A percentile compares a stretch with the other conserved stretches of the same genome.
phyloP scores from a whole-genome alignment of 2,797 vertebrate genomes.

The Crotalus adamanteus region DNA sequence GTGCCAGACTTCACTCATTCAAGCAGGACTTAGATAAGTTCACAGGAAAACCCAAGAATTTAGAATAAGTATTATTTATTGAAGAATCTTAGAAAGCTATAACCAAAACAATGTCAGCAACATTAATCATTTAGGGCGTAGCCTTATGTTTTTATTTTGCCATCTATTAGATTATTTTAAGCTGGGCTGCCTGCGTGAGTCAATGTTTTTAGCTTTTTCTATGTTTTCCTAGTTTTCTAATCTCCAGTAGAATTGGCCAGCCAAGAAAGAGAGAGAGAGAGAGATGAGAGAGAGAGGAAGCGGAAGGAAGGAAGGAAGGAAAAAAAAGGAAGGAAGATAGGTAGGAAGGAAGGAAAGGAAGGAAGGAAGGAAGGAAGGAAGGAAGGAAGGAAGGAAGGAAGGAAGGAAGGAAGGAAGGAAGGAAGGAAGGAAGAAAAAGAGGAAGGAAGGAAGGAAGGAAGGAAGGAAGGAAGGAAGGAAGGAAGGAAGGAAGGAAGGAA shows the following conservation, averaged over 20 bases:
- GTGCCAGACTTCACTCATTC: not conserved
- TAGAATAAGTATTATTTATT: not conserved
- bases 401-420: too few species aligned
- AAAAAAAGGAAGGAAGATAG: accelerated
- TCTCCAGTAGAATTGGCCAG: not conserved
- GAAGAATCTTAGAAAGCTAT: not conserved
- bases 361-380: accelerated
- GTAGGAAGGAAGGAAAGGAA: accelerated
- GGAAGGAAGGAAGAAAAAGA: too few species aligned
- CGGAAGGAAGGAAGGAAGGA: too few species aligned
- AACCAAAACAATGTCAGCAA: not conserved
- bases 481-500: not conserved
- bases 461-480: not conserved
- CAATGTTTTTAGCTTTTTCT: too few species aligned
- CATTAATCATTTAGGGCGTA: not conserved
- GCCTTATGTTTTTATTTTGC: not conserved
- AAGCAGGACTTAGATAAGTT: not conserved
- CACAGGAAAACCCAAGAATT: not conserved
- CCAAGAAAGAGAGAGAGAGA: not conserved
- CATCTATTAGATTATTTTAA: too few species aligned
- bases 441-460: too few species aligned
- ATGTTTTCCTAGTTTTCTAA: too few species aligned
- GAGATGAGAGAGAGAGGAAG: too few species aligned
- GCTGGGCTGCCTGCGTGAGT: too few species aligned
- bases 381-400: too few species aligned